Base-by-base conservation (phyloP, 1,140 invertebrate genomes). In the Drosophila varians region DNA sequence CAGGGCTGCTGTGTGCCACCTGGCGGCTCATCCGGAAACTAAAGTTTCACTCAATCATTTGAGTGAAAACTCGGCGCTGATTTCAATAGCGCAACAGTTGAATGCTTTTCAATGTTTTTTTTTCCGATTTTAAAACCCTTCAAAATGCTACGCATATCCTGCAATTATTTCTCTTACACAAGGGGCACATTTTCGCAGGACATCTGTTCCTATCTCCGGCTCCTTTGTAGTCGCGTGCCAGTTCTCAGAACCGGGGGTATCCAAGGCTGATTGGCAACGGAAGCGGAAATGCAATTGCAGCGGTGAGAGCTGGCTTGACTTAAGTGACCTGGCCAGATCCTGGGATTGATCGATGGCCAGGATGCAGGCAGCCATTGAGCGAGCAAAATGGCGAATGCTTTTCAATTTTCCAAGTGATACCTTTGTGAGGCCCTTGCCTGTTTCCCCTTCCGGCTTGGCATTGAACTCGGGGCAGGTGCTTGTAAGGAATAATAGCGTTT, bases 281-380 rank as follows among this genome's bases (percentile, higher is more conserved):
- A 16, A 42, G 18, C 38, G 38, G 23, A 61, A 56, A 45, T 45
- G 23, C 52, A 6, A 25, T 38, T 45, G 45, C 21, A 43, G 26
- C 0, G 26, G 51, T 64, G 42, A 64, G 60, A 38, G 55, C 28
- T 14, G n/a, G n/a, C 26, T 60, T 36, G 58, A 54, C 54, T 60
- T 62, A 60, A 45, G 46, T 60, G 60, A 26, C 60, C 40, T 26
- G 36, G 55, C 26, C 60, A 62, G 55, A 62, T 40, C 25, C 34
- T 34, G 21, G 9, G 40, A 46, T 62, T 62, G 55, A 62, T 60
- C 55, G 60, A 60, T 60, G 60, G 54, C 60, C 38, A 16, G 16
- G 16, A 0, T 9, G 16, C 38, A 19, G 8, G 14, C 38, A 18
- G 36, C 36, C 36, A 16, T 12, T 16, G 36, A 38, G 36, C 4